Percentiles rank a stretch among this genome's conserved stretches.
These are phyloP conservation scores for Artibeus lituratus DNA, from an alignment of 2,797 vertebrate species.

Conservation along the genomic window DNA sequence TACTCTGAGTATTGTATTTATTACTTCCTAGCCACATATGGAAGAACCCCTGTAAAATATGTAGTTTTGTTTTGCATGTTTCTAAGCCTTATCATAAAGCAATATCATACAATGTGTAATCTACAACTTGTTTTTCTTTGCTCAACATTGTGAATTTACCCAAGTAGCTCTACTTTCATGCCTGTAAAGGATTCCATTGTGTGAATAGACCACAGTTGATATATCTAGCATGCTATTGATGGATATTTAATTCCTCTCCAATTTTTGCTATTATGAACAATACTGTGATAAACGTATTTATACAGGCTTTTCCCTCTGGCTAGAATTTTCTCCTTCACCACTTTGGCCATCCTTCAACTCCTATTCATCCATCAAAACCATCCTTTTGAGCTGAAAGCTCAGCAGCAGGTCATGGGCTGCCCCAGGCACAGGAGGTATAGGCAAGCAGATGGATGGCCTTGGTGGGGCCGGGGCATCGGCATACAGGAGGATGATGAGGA, in stretches of 20 bases:
- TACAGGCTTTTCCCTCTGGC: neutral
- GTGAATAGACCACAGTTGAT: neutral
- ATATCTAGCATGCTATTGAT: neutral
- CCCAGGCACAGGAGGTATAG: fast-evolving
- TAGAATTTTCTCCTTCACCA: neutral
- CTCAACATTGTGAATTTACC: neutral
- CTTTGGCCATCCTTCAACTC: neutral
- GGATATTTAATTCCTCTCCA: neutral
- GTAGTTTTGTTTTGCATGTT: neutral
- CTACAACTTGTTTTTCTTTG: neutral
- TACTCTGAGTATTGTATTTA: neutral
- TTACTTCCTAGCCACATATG: neutral
- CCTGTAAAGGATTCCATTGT: neutral
- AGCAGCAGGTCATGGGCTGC: neutral
- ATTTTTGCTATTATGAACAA: neutral
- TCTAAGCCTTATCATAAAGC: neutral
- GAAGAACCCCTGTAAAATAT: no score
- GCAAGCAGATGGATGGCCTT: neutral
- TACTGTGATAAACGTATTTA: neutral
- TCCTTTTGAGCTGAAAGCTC: fast-evolving
- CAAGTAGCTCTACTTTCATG: neutral
- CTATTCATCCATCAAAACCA: neutral
- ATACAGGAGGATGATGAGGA: neutral
- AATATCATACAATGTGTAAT: neutral
- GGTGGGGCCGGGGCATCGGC: neutral